Evolutionary conservation across 2,888 invertebrate species (phyloP).

Genomic region (Clivina fossor): DNA sequence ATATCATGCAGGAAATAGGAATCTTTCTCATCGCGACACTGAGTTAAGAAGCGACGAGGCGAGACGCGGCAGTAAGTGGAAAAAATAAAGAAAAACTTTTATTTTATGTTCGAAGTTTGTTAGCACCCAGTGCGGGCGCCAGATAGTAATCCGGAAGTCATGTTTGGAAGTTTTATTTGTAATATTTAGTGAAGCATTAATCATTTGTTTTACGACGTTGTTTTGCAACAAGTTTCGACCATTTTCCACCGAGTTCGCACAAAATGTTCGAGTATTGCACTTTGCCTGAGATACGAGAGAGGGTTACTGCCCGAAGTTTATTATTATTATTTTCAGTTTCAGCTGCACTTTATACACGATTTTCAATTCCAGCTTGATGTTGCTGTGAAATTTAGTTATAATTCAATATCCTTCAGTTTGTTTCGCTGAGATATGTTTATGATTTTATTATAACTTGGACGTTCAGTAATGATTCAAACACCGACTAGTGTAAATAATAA

Average conservation of each 20-base stretch:
- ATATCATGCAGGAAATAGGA: background rate
- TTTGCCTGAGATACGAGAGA: too few species aligned
- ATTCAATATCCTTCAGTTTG: too few species aligned
- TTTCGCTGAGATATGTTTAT: background rate
- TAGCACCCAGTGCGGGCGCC: slow-evolving; percentile 6
- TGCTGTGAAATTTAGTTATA: too few species aligned
- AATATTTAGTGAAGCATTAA: slow-evolving; percentile 32
- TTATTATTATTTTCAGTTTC: too few species aligned
- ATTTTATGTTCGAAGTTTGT: slow-evolving; percentile 32
- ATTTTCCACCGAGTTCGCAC: too few species aligned
- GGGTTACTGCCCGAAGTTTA: too few species aligned
- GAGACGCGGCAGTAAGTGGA: too few species aligned
- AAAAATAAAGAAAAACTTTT: slow-evolving; percentile 25
- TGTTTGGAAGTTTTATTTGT: slow-evolving; percentile 33
- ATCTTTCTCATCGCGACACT: background rate
- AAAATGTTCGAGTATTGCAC: too few species aligned
- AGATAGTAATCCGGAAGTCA: slow-evolving; percentile 25
- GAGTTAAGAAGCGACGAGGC: background rate
- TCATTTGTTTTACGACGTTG: slow-evolving; percentile 29
- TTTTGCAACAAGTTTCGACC: slow-evolving; percentile 28
- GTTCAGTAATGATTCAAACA: background rate
- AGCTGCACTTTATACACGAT: too few species aligned
- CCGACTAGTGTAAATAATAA: too few species aligned
- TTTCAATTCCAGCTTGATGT: too few species aligned
- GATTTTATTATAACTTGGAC: background rate